phyloP scores from a whole-genome alignment of 2,888 invertebrate genomes.

The Diadegma fenestrale region DNA sequence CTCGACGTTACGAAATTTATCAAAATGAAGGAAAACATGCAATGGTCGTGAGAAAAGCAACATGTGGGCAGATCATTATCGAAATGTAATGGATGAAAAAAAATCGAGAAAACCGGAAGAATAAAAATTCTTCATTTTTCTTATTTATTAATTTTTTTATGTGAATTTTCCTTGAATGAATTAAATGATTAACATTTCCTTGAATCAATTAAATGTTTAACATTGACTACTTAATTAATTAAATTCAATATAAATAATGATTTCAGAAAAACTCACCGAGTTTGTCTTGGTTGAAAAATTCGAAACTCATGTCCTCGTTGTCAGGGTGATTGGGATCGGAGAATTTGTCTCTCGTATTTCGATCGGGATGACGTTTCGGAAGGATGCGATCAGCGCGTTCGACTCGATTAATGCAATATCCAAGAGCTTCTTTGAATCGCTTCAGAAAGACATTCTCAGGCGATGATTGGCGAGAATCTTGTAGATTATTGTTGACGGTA shows the following conservation, averaged over 20 bases:
- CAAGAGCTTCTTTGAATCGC: constrained; percentile 71
- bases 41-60: neutral
- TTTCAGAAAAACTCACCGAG: constrained; percentile 38
- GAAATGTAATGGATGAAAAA: neutral
- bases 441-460: constrained; percentile 50
- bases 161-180: no score
- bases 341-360: constrained; percentile 34
- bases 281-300: constrained; percentile 54
- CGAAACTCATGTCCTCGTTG: constrained; percentile 43
- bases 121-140: neutral
- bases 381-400: constrained; percentile 47
- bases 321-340: constrained; percentile 42
- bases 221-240: no score
- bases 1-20: neutral
- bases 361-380: constrained; percentile 50
- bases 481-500: constrained; percentile 8
- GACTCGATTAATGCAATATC: constrained; percentile 72
- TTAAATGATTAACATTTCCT: no score
- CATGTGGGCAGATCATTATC: neutral
- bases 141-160: neutral
- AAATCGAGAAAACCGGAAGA: neutral
- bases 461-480: constrained; percentile 2
- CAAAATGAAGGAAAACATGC: neutral
- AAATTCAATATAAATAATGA: neutral
- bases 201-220: no score